Conservation (phyloP, 2,888 invertebrate species). For the Coleophora deauratella region DNA sequence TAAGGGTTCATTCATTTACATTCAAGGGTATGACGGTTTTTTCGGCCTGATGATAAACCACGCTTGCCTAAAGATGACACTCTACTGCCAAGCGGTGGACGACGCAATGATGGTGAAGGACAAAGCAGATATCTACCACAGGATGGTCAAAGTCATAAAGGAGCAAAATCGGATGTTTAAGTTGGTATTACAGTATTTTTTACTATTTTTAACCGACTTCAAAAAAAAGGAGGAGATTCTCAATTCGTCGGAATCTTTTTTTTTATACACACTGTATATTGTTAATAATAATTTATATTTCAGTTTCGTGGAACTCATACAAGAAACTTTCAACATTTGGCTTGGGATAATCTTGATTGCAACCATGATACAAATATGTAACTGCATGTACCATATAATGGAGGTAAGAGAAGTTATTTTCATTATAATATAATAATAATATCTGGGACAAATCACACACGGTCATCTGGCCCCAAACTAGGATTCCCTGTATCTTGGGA, state of each 20-base stretch:
- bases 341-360: conserved; percentile 36
- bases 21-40: conserved; percentile 36
- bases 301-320: conserved; percentile 40
- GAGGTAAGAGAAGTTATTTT: conserved; percentile 33
- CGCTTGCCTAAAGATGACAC: conserved; percentile 44
- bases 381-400: conserved; percentile 40
- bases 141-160: conserved; percentile 29
- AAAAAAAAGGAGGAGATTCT: too few species aligned
- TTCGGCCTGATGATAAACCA: conserved; percentile 42
- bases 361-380: conserved; percentile 47
- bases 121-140: conserved; percentile 8
- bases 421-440: too few species aligned
- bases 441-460: too few species aligned
- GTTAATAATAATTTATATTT: too few species aligned
- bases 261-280: too few species aligned
- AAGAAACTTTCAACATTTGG: conserved; percentile 47
- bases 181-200: conserved; percentile 22
- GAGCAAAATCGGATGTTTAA: conserved; percentile 35
- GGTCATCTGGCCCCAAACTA: too few species aligned
- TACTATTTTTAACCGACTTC: too few species aligned
- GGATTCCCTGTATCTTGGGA: too few species aligned
- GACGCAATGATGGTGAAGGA: conserved; percentile 25
- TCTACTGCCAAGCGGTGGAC: conserved; percentile 34
- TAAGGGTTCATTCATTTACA: too few species aligned
- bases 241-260: too few species aligned